Evolutionary conservation across 2,797 vertebrate genomes (phyloP).

Genomic region (Fratercula arctica): DNA sequence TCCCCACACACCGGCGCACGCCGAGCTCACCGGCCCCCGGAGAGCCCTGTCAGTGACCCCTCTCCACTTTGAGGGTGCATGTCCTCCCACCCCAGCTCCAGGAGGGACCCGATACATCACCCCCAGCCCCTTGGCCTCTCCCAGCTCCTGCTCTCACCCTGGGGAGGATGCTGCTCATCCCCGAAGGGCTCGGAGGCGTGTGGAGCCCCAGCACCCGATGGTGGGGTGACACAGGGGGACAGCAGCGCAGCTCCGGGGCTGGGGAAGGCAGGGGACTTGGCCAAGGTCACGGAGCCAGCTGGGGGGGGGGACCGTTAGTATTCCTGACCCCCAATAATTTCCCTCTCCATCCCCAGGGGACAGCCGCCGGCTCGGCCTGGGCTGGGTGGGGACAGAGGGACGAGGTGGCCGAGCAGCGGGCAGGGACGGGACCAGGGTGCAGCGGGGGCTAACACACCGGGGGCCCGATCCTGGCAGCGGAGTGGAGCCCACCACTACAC

Average conservation of each 20-base stretch:
- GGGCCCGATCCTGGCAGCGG: not conserved
- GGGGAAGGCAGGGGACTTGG: not conserved
- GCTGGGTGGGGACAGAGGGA: not conserved
- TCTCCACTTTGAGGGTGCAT: not conserved
- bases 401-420: not conserved
- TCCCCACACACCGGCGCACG: rapidly evolving
- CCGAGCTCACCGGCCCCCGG: rapidly evolving
- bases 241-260: not conserved
- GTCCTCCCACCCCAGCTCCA: rapidly evolving
- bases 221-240: not conserved
- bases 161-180: not conserved
- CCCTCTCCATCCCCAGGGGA: not conserved
- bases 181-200: rapidly evolving
- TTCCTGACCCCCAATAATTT: not conserved
- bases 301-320: not conserved
- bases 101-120: not conserved
- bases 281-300: not conserved
- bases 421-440: not conserved
- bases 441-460: not conserved
- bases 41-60: not conserved
- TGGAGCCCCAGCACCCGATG: not conserved
- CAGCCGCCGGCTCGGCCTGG: not conserved
- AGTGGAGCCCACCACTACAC: not conserved
- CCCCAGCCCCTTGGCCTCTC: not conserved
- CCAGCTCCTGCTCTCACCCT: not conserved